A percentile compares a stretch with the other conserved stretches of the same genome.
Evolutionary conservation across 2,113 vertebrate genomes (phyloP).

Genomic region (Athene cunicularia): DNA sequence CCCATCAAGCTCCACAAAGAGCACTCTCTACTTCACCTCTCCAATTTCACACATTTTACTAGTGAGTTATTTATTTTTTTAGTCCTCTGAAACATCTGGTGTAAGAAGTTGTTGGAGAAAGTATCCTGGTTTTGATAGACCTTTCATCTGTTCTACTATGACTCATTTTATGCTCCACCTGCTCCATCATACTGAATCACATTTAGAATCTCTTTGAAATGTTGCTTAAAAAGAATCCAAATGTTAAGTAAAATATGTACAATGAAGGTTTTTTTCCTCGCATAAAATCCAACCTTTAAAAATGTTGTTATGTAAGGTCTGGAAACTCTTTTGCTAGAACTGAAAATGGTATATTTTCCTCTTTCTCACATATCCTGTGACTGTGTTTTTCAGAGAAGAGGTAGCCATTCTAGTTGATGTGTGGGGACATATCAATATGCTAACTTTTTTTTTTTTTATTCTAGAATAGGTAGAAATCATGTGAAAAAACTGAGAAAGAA

Average conservation of each 20-base stretch:
- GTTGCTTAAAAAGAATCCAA: neutral
- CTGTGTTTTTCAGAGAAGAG: neutral
- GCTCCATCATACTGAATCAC: neutral
- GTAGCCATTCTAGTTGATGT: neutral
- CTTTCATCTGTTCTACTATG: conserved; percentile 25
- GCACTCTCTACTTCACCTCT: neutral
- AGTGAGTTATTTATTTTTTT: conserved; percentile 7
- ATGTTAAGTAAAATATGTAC: neutral
- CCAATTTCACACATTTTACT: neutral
- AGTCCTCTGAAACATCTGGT: conserved; percentile 1
- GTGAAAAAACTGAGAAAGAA: neutral
- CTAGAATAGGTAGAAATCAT: neutral
- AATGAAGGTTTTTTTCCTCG: neutral
- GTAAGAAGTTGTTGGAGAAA: conserved; percentile 6
- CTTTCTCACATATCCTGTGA: neutral
- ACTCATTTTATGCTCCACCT: conserved; percentile 35
- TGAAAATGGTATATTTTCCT: neutral
- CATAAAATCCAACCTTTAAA: neutral
- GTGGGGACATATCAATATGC: neutral
- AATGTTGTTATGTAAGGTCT: neutral
- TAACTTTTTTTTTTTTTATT: neutral
- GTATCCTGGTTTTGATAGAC: neutral
- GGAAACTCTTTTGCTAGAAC: neutral
- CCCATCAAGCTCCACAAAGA: neutral
- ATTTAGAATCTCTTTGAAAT: neutral